A percentile compares a stretch with the other conserved stretches of the same genome.
Conservation (phyloP, 2,797 vertebrate genomes). For the Spheniscus humboldti region DNA sequence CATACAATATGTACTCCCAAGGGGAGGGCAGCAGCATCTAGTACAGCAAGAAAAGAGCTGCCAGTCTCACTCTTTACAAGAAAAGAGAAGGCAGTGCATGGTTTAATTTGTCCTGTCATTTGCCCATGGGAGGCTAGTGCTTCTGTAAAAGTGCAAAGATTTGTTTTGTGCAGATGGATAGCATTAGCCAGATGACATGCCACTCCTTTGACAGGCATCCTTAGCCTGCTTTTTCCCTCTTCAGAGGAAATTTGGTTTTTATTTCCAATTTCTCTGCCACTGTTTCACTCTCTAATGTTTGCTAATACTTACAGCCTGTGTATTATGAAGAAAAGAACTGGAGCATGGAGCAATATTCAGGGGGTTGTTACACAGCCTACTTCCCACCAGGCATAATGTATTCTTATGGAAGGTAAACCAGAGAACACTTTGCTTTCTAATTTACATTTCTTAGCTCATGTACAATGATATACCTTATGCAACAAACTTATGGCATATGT, state of each 20-base stretch:
- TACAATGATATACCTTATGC: neutral
- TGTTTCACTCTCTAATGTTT: conserved; percentile 44
- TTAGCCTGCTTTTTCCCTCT: neutral
- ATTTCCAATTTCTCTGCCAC: neutral
- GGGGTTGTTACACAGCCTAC: conserved; percentile 79
- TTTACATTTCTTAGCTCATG: neutral
- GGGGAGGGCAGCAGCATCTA: neutral
- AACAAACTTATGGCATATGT: neutral
- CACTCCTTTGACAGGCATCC: neutral
- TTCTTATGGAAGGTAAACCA: conserved; percentile 78
- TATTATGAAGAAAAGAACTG: conserved; percentile 82
- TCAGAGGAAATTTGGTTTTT: neutral
- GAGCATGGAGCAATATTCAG: conserved; percentile 77
- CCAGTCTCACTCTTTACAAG: neutral
- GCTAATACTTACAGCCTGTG: conserved; percentile 66
- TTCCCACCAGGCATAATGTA: conserved; percentile 80
- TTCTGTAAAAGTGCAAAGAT: neutral
- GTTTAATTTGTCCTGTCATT: neutral
- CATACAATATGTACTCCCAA: neutral
- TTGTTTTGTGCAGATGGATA: neutral
- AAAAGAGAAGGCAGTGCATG: neutral
- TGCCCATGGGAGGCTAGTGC: neutral
- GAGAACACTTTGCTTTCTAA: neutral
- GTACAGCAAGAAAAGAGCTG: neutral
- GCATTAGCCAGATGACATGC: neutral